phyloP scores from a whole-genome alignment of 2,888 invertebrate species.

The Capitulum mitella region DNA sequence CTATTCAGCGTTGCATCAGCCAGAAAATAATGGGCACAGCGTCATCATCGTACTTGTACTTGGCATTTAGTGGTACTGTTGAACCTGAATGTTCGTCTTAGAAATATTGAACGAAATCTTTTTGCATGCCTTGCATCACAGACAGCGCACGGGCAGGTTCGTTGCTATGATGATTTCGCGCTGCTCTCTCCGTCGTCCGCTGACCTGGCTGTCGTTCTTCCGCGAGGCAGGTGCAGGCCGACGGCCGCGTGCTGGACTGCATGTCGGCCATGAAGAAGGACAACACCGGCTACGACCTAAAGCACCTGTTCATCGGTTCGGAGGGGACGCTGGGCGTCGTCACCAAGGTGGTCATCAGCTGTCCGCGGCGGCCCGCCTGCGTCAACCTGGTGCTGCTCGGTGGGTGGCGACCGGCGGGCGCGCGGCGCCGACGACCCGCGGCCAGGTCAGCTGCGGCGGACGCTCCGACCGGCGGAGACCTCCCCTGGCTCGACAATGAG shows the following conservation, averaged over 20 bases:
- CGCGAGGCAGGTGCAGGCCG: conserved; percentile 61
- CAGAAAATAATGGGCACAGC: background rate
- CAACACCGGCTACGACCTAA: conserved; percentile 94
- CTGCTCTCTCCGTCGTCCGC: background rate
- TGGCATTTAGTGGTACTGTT: too few species aligned
- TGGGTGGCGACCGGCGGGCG: conserved; percentile 43
- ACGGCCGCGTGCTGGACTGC: conserved; percentile 76
- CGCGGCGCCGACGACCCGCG: conserved; percentile 8
- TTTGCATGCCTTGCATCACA: background rate
- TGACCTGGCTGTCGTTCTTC: too few species aligned
- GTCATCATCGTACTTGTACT: background rate
- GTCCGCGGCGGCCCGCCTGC: conserved; percentile 73
- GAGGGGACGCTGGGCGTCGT: conserved; percentile 94
- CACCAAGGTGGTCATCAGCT: conserved; percentile 83
- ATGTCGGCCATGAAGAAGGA: conserved; percentile 85
- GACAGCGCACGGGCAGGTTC: background rate
- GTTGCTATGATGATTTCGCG: background rate
- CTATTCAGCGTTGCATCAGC: too few species aligned
- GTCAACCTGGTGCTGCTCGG: conserved; percentile 84
- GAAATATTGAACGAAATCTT: too few species aligned
- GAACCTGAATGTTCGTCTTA: too few species aligned
- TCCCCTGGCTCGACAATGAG: too few species aligned
- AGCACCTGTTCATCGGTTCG: conserved; percentile 93
- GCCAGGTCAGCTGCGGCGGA: too few species aligned
- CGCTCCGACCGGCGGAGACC: too few species aligned